Evolutionary conservation across 2,888 invertebrate species (phyloP).

Genomic region (Agrilus cyanescens): DNA sequence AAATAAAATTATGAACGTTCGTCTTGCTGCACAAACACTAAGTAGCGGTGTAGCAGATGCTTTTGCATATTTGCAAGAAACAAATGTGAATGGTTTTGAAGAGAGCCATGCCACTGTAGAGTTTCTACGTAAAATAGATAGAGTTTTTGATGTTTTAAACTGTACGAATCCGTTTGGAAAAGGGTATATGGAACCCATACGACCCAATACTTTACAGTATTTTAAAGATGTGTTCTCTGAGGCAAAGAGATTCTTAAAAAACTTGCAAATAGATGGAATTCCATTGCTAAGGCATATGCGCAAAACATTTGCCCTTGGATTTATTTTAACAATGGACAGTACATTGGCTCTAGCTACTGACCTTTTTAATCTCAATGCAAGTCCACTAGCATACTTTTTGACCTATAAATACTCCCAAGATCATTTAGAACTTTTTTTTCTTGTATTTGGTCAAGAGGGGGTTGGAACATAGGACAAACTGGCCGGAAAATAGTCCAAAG

Average conservation of each 20-base stretch:
- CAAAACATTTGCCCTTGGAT: conserved; percentile 15
- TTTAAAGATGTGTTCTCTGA: conserved; percentile 10
- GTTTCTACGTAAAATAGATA: conserved; percentile 15
- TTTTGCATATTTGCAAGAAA: conserved; percentile 11
- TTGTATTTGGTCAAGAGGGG: conserved; percentile 11
- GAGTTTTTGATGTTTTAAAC: conserved; percentile 17
- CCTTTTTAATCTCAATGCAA: conserved; percentile 6
- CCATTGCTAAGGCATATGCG: conserved; percentile 5
- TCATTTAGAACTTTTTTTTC: conserved; percentile 14
- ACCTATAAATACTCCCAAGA: conserved; percentile 13
- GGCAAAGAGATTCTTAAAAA: conserved; percentile 7
- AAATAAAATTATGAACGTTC: conserved; percentile 17
- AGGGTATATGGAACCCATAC: conserved; percentile 15
- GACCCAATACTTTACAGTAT: conserved; percentile 7
- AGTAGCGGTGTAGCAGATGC: conserved; percentile 16
- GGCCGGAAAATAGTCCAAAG: too few relatives aligned
- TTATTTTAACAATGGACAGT: conserved; percentile 12
- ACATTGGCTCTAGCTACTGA: conserved; percentile 7
- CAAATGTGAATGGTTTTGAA: conserved; percentile 9
- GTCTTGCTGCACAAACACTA: conserved; percentile 15
- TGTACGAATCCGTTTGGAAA: conserved; percentile 15
- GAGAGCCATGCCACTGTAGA: conserved; percentile 13
- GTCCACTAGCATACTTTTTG: conserved; percentile 9
- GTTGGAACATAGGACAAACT: not conserved
- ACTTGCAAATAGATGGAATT: conserved; percentile 10